Conservation (phyloP, 2,797 vertebrate genomes). For the Galagoides demidoff region DNA sequence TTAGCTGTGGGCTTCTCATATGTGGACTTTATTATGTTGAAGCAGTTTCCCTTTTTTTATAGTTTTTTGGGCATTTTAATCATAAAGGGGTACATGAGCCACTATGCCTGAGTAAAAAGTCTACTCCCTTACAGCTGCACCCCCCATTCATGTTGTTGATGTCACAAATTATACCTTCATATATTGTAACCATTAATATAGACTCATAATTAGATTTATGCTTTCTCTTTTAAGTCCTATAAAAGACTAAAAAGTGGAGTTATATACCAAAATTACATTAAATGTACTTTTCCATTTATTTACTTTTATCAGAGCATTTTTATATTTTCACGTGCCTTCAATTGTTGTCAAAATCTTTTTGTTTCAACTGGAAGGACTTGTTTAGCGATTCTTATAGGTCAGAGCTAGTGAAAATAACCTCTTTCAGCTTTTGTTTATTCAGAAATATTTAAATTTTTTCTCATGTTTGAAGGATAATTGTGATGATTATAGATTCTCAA, state of each 20-base stretch:
- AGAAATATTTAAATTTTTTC: background rate
- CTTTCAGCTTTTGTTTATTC: background rate
- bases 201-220: background rate
- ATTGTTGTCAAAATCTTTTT: background rate
- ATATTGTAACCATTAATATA: background rate
- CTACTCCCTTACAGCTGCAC: background rate
- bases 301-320: background rate
- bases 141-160: background rate
- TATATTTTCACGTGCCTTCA: constrained; percentile 18
- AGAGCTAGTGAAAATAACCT: background rate
- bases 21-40: background rate
- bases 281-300: background rate
- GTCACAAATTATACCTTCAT: background rate
- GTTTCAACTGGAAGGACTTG: background rate
- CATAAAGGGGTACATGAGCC: background rate
- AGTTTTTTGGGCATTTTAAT: background rate
- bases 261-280: background rate
- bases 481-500: background rate
- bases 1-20: background rate
- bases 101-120: background rate
- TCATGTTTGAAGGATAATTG: background rate
- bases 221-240: background rate
- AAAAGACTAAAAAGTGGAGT: background rate
- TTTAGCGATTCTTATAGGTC: background rate
- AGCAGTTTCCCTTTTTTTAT: background rate